Base-by-base conservation (phyloP, 2,888 invertebrate genomes). In the Microctonus brassicae region DNA sequence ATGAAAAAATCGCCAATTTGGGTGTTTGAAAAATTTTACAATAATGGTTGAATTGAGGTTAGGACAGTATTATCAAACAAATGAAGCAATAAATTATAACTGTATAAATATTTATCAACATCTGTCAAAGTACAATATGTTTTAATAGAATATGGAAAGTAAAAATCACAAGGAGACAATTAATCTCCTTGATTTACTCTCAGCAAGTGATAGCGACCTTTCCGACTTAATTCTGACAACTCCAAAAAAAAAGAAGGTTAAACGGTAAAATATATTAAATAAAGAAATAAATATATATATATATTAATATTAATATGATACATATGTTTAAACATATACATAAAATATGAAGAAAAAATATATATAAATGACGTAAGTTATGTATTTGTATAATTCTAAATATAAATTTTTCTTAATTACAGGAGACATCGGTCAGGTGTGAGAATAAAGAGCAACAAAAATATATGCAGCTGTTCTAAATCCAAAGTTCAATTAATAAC, bases 131-230 rank as follows among this genome's bases (percentile, higher is more conserved):
- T 65, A 34, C n/a, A 29, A 3, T 17, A 58, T 58, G 33, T 33
- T 7, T 6, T 33, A 65, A 34, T 53, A 58, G 55, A 81, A 73
- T 73, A 87, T 87, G 86, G 83, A 83, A 72, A 82, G 81, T 73
- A 75, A 76, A n/a, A 86, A 81, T 70, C 90, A 90, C 81, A 92
- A 91, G 82, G 92, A 92, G 88, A 91, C 91, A 76, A 91, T 91
- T 83, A 90, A 92, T 78, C 89, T 92, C 58, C 84, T 92, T 80
- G 91, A 91, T 81, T 84, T 91, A 74, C 90, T 91, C 64, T 91
- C 91, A 72, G 91, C 91, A 74, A 91, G 90, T 76, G 91, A 90
- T 57, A 91, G 91, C 0, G 91, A 91, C 75, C 89, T 91, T 73
- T 88, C 91, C 55, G 91, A 91, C 81, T 82, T 91, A 83, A 90